phyloP scores from a whole-genome alignment of 2,888 invertebrate genomes.

The Dermolepida albohirtum region DNA sequence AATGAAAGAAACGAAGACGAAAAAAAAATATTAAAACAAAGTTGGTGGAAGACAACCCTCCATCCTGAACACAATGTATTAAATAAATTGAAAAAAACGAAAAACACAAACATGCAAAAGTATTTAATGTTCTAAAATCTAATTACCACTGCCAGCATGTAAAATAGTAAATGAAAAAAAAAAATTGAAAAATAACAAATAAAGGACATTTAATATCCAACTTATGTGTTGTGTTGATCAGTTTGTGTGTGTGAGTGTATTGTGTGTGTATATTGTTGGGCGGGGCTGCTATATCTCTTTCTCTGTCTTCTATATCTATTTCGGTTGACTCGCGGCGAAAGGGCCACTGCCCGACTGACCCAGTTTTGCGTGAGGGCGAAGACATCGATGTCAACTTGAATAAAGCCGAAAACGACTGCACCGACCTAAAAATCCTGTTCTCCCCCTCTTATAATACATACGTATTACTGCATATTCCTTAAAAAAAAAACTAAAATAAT shows the following conservation, averaged over 20 bases:
- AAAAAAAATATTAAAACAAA: constrained; percentile 16
- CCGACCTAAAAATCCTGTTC: constrained; percentile 41
- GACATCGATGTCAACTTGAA: constrained; percentile 51
- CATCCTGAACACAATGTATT: constrained; percentile 17
- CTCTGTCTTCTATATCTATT: constrained; percentile 18
- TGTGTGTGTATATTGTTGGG: constrained; percentile 38
- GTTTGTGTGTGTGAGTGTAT: constrained; percentile 30
- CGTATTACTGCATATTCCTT: constrained; percentile 15
- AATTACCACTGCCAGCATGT: constrained; percentile 62
- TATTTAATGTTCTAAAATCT: constrained; percentile 58
- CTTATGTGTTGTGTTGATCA: constrained; percentile 50
- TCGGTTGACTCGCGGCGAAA: constrained; percentile 29
- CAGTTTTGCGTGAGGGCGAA: constrained; percentile 56
- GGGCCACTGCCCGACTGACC: constrained; percentile 56
- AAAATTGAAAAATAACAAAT: constrained; percentile 53
- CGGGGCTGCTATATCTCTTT: constrained; percentile 36
- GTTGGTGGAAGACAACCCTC: constrained; percentile 23
- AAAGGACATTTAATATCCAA: constrained; percentile 52
- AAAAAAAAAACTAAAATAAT: constrained; percentile 21
- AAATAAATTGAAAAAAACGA: constrained; percentile 8
- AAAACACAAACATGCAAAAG: constrained; percentile 28
- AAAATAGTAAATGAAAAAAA: constrained; percentile 47
- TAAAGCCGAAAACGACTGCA: constrained; percentile 42
- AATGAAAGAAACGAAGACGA: constrained; percentile 4
- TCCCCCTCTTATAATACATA: constrained; percentile 37